phyloP scores from a whole-genome alignment of 1,140 invertebrate genomes.

The Bombus confusus region DNA sequence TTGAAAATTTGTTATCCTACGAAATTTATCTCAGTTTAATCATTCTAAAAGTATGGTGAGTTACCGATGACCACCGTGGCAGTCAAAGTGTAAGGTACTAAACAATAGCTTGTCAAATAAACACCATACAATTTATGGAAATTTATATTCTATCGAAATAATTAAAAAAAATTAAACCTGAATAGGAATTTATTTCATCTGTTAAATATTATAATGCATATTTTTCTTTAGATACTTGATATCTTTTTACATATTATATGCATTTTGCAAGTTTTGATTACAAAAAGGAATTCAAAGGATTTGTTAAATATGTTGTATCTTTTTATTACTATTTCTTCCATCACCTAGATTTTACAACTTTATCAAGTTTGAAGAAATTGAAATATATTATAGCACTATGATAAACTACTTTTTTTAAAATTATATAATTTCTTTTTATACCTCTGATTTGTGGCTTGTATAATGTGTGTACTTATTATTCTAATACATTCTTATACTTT shows the following conservation, averaged over 20 bases:
- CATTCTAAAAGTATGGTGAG: too few relatives aligned
- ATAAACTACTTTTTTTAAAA: too few relatives aligned
- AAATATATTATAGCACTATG: background rate
- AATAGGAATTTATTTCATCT: background rate
- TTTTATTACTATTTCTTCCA: background rate
- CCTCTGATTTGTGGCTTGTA: background rate
- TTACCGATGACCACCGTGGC: too few relatives aligned
- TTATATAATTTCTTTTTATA: too few relatives aligned
- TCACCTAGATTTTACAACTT: background rate
- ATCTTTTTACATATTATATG: background rate
- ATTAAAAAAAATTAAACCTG: too few relatives aligned
- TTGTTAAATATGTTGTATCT: too few relatives aligned
- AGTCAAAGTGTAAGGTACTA: too few relatives aligned
- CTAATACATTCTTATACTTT: background rate
- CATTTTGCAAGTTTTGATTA: background rate
- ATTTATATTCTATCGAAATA: too few relatives aligned
- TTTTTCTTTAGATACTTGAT: background rate
- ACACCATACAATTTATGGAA: background rate
- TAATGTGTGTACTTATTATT: background rate
- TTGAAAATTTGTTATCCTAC: too few relatives aligned
- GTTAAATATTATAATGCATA: background rate
- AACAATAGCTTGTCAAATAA: background rate
- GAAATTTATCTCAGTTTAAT: too few relatives aligned
- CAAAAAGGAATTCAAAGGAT: background rate
- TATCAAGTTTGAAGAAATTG: background rate